A percentile compares a stretch with the other conserved stretches of the same genome.
Evolutionary conservation across 1,140 invertebrate species (phyloP).

Genomic region (Helicoverpa zea): DNA sequence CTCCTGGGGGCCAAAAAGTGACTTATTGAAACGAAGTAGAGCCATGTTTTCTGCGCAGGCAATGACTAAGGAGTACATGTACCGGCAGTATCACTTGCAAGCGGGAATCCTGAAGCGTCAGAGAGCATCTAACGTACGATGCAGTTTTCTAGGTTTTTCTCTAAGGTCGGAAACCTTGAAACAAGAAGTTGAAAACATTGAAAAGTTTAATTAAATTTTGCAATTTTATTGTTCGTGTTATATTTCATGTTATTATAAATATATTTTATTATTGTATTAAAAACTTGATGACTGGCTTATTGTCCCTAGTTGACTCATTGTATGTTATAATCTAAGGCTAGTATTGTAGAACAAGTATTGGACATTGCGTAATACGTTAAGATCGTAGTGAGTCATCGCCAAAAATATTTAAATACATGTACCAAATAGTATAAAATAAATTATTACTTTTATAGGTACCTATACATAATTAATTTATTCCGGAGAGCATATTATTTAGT

Average conservation of each 20-base stretch:
- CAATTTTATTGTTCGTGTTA: no score
- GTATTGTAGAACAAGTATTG: conserved; percentile 75
- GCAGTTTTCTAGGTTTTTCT: not conserved
- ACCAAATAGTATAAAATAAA: conserved; percentile 51
- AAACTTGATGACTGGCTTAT: conserved; percentile 28
- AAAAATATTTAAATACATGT: conserved; percentile 71
- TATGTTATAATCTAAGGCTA: conserved; percentile 60
- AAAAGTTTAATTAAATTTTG: no score
- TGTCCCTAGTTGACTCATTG: conserved; percentile 56
- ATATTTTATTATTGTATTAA: not conserved
- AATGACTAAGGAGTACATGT: conserved; percentile 83
- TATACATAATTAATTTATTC: conserved; percentile 43
- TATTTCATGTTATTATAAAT: not conserved
- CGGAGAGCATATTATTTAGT: conserved; percentile 2
- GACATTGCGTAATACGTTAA: conserved; percentile 75
- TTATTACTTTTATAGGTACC: conserved; percentile 43
- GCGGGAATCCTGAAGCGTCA: conserved; percentile 73
- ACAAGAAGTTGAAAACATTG: not conserved
- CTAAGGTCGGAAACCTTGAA: not conserved
- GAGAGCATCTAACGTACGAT: conserved; percentile 64
- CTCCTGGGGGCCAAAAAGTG: conserved; percentile 72
- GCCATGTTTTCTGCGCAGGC: conserved; percentile 81
- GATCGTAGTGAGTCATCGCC: conserved; percentile 72
- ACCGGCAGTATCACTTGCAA: conserved; percentile 79
- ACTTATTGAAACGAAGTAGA: conserved; percentile 73